Base-by-base conservation (phyloP, 2,797 vertebrate genomes). In the Monodelphis domestica region DNA sequence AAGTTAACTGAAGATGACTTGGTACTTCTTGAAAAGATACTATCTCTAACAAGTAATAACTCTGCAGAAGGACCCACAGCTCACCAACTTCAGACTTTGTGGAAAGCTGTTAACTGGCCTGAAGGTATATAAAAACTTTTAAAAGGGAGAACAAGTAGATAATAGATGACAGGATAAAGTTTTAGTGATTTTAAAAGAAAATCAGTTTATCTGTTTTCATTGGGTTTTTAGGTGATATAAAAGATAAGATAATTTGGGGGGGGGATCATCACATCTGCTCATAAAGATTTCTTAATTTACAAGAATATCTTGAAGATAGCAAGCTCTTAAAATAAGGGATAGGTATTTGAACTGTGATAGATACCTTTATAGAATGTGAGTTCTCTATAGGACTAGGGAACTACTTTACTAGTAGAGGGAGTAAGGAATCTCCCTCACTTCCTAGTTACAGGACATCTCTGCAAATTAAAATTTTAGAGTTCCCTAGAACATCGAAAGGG, bases 81-180 rank as follows among this genome's bases (percentile, higher is more conserved):
- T 59, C 99, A 99, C 88, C 99, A 99, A 94, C 98, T 99, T 96
- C 98, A 98, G 97, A 98, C 99, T 94, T 98, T 99, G 50, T 99
- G 99, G 99, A 99, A 98, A 98, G 99, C 99, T 52, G 93, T 99
- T 92, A 99, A 99, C 96, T 99, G 99, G 99, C 99, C 99, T 96
- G 99, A 99, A 98, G 99, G 99, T 99, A 99, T 50, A 91, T 11
- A 93, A 94, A 63, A 52, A 51, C 0, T 89, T 38, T 91, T 95
- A n/a, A 92, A 59, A 92, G n/a, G 63, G 17, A 29, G 63, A 33
- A 63, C 63, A n/a, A n/a, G n/a, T 15, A 56, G 94, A 14, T 88
- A 95, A 14, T 63, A 54, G 38, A 55, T 96, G 92, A 24, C 11
- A 93, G 26, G 3, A 92, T 92, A 26, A 56, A 1, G 89, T 26